phyloP scores from a whole-genome alignment of 2,113 vertebrate species.

The Picathartes gymnocephalus region DNA sequence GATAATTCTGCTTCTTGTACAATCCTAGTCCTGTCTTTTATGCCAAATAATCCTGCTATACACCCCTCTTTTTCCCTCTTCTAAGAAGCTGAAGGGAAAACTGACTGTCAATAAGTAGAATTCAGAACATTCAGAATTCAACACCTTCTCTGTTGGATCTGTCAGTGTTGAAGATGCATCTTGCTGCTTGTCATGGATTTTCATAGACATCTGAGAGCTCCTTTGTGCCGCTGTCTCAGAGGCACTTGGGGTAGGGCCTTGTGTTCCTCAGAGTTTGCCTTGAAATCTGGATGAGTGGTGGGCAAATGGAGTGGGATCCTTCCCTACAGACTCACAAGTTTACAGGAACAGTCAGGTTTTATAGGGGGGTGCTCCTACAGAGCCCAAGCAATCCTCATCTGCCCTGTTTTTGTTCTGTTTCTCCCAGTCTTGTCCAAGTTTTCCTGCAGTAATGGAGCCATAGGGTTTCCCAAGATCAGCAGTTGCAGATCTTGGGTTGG shows the following conservation, averaged over 20 bases:
- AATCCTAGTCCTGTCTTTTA: neutral
- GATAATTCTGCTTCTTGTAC: neutral
- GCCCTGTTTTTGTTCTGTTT: neutral
- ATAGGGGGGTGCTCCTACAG: neutral
- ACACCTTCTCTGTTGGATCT: neutral
- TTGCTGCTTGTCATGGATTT: neutral
- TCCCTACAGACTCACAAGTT: neutral
- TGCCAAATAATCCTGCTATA: neutral
- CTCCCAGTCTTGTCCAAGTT: neutral
- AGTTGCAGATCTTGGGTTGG: rapidly evolving
- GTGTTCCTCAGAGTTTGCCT: neutral
- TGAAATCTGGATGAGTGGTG: neutral
- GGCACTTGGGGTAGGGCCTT: neutral
- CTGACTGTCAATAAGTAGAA: neutral
- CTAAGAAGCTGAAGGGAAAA: neutral
- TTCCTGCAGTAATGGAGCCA: neutral
- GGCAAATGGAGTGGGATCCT: neutral
- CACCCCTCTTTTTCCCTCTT: neutral
- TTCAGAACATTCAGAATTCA: neutral
- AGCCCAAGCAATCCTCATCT: neutral
- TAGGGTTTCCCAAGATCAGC: neutral
- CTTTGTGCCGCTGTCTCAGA: rapidly evolving
- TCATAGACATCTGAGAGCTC: neutral
- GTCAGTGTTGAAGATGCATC: neutral
- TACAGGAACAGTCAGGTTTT: neutral